A percentile compares a stretch with the other conserved stretches of the same genome.
Conservation (phyloP, 2,888 invertebrate genomes). For the Brenthis hecate region DNA sequence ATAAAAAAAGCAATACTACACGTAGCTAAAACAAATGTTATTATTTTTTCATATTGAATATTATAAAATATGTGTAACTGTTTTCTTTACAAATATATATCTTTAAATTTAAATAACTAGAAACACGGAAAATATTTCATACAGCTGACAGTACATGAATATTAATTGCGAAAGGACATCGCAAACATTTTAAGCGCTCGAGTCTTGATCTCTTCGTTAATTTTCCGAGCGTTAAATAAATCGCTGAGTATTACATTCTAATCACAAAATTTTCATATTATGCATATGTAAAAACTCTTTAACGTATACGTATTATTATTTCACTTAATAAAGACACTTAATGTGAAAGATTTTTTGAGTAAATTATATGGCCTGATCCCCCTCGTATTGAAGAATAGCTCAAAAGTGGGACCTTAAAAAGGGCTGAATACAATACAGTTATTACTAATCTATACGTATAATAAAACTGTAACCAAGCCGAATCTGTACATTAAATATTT, state of each 20-base stretch:
- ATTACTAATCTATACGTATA: not conserved
- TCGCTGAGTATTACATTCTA: constrained; percentile 6
- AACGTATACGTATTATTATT: no score
- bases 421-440: not conserved
- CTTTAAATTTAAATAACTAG: not conserved
- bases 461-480: no score
- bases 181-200: constrained; percentile 10
- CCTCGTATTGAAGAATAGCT: no score
- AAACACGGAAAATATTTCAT: constrained; percentile 4
- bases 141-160: constrained; percentile 7
- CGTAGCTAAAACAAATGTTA: no score
- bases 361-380: no score
- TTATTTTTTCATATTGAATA: no score
- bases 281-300: not conserved
- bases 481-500: no score
- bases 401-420: not conserved
- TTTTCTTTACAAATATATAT: no score
- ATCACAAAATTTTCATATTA: not conserved
- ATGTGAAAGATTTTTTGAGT: no score
- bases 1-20: no score
- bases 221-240: not conserved
- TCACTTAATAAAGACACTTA: no score
- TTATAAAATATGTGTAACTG: no score
- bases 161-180: constrained; percentile 10
- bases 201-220: constrained; percentile 10